Conservation (phyloP, 2,888 invertebrate genomes). For the Tholera decimalis region DNA sequence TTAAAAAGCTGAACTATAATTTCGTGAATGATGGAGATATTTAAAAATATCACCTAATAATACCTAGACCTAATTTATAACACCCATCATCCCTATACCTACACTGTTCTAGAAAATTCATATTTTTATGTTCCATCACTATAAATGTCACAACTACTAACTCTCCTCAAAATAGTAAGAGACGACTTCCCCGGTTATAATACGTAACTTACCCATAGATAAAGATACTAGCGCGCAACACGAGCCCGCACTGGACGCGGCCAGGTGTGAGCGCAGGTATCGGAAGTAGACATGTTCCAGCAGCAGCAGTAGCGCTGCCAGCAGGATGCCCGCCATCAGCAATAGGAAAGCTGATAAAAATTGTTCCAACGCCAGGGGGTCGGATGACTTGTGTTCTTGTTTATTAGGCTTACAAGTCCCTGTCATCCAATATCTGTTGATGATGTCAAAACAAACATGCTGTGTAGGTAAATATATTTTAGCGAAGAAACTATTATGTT, state of each 20-base stretch:
- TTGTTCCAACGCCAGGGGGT: conserved; percentile 97
- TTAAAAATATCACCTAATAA: too few species aligned
- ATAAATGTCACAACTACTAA: neutral
- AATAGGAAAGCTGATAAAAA: conserved; percentile 99
- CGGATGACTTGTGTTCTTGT: conserved; percentile 97
- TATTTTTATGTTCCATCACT: neutral
- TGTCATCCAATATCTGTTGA: conserved; percentile 97
- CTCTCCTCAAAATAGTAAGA: neutral
- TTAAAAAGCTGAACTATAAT: too few species aligned
- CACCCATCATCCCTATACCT: too few species aligned
- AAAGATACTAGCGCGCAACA: conserved; percentile 98
- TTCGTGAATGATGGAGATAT: too few species aligned
- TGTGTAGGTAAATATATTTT: neutral
- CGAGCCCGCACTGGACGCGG: conserved; percentile 97
- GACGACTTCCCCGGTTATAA: neutral
- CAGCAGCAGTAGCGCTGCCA: conserved; percentile 96
- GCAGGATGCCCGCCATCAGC: conserved; percentile 97
- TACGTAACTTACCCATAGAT: conserved; percentile 93
- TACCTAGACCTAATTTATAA: too few species aligned
- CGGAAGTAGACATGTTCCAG: conserved; percentile 99
- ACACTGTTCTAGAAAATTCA: too few species aligned
- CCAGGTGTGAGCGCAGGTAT: conserved; percentile 96
- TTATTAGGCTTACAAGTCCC: conserved; percentile 98
- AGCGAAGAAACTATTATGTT: too few species aligned
- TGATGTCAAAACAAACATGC: conserved; percentile 13